A percentile compares a stretch with the other conserved stretches of the same genome.
These are phyloP conservation scores for Pelosia muscerda DNA, from an alignment of 2,888 invertebrate genomes.

Conservation along the genomic window DNA sequence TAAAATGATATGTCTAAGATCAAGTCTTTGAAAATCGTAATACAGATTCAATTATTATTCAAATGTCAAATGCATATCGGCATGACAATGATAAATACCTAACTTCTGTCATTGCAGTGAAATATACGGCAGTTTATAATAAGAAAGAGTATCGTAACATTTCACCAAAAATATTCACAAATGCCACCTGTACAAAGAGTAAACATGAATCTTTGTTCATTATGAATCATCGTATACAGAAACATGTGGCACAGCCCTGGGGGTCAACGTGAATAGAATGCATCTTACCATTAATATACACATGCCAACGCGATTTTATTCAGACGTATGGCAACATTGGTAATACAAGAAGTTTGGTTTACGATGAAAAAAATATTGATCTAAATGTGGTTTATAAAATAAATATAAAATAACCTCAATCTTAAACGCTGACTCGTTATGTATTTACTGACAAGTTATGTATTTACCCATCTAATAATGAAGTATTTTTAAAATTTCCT, in stretches of 20 bases:
- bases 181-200: slow-evolving; percentile 28
- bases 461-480: no score
- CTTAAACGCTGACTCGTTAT: no score
- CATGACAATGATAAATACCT: neutral
- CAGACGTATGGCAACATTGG: neutral
- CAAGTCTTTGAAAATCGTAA: no score
- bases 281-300: slow-evolving; percentile 54
- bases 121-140: slow-evolving; percentile 1
- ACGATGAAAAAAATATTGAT: neutral
- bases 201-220: slow-evolving; percentile 23
- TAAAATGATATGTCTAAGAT: no score
- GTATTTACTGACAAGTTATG: no score
- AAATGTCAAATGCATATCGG: neutral
- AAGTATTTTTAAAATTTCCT: no score
- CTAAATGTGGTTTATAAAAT: neutral
- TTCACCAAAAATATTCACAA: neutral
- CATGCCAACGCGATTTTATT: slow-evolving; percentile 48
- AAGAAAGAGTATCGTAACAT: neutral
- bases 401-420: no score
- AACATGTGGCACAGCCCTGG: slow-evolving; percentile 53
- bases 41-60: no score
- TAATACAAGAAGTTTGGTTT: neutral
- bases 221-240: slow-evolving; percentile 23
- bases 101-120: neutral
- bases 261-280: slow-evolving; percentile 51